Conservation (phyloP, 2,888 invertebrate genomes). For the Drosophila eohydei region DNA sequence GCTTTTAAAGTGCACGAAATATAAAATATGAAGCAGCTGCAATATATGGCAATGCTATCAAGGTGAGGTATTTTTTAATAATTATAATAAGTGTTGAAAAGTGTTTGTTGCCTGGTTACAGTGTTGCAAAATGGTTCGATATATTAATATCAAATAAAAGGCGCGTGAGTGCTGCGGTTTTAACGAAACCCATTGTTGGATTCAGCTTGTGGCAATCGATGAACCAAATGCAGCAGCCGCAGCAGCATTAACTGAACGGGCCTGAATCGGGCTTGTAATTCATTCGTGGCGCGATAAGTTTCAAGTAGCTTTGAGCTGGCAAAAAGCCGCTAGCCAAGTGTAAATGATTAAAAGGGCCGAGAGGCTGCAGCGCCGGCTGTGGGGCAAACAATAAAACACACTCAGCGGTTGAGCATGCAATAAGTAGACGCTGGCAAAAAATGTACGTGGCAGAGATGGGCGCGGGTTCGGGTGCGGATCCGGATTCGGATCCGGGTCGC, state of each 20-base stretch:
- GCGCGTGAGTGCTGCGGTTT: neutral
- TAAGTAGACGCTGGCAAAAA: constrained; percentile 25
- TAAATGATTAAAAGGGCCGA: constrained; percentile 63
- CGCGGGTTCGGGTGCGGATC: neutral
- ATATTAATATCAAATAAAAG: too few species aligned
- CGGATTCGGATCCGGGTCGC: neutral
- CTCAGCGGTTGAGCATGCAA: constrained; percentile 30
- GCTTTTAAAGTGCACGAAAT: neutral
- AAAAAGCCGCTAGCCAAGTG: constrained; percentile 56
- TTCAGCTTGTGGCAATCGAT: constrained; percentile 3
- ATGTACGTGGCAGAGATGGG: neutral
- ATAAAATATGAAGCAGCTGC: neutral
- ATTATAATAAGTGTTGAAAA: neutral
- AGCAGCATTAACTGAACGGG: neutral
- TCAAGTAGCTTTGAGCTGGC: constrained; percentile 51
- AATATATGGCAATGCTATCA: neutral
- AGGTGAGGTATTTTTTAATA: neutral
- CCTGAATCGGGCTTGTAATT: constrained; percentile 54
- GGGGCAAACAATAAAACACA: constrained; percentile 58
- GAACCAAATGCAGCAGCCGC: neutral
- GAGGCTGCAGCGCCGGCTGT: neutral
- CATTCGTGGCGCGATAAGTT: constrained; percentile 61
- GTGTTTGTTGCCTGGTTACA: too few species aligned
- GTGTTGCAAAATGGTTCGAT: neutral
- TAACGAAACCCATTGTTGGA: constrained; percentile 2